A percentile compares a stretch with the other conserved stretches of the same genome.
These are phyloP conservation scores for Crossaster papposus DNA, from an alignment of 53 echinoderm and acorn worm species.

Conservation along the genomic window DNA sequence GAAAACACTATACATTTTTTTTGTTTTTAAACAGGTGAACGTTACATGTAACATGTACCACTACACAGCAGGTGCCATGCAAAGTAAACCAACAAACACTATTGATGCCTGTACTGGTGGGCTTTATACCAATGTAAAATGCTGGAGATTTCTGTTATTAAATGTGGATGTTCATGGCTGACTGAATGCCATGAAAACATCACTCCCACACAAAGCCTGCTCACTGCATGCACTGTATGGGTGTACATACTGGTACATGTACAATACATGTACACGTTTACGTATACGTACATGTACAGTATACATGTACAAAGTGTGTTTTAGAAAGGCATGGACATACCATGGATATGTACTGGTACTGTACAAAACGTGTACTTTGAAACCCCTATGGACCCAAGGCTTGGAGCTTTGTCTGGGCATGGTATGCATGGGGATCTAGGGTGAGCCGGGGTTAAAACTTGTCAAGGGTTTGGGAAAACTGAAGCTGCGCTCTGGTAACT, in stretches of 20 bases:
- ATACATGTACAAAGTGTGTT: not conserved
- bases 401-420: not conserved
- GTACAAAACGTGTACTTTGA: too few relatives aligned
- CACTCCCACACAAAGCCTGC: too few relatives aligned
- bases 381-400: not conserved
- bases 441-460: not conserved
- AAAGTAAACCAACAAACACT: not conserved
- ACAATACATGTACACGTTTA: not conserved
- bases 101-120: not conserved
- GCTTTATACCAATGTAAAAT: not conserved
- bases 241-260: too few relatives aligned
- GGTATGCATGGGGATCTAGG: not conserved
- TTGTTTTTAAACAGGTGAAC: not conserved
- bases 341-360: too few relatives aligned
- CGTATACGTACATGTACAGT: not conserved
- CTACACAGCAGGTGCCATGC: not conserved
- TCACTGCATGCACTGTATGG: too few relatives aligned
- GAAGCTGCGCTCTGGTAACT: not conserved
- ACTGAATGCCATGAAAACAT: too few relatives aligned
- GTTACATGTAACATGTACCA: not conserved
- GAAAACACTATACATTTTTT: not conserved
- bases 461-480: not conserved
- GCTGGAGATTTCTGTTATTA: not conserved
- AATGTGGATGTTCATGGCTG: not conserved
- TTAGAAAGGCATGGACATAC: not conserved